A percentile compares a stretch with the other conserved stretches of the same genome.
Conservation (phyloP, 2,888 invertebrate species). For the Coremacera marginata region DNA sequence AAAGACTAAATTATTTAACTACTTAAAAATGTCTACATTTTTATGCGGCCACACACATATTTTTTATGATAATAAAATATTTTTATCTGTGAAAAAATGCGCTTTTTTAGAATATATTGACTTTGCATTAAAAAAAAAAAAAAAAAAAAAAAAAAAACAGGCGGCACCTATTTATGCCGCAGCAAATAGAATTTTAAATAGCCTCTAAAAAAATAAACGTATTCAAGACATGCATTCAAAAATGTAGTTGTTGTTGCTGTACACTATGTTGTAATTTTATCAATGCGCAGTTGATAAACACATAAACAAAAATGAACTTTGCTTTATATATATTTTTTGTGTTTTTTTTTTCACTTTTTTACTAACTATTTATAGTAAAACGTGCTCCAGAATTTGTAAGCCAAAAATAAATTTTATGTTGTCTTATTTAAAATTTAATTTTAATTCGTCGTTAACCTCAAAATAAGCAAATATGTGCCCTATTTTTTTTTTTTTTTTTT, state of each 20-base stretch:
- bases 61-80: too few relatives aligned
- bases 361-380: not conserved
- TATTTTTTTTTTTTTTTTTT: too few relatives aligned
- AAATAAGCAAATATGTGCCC: too few relatives aligned
- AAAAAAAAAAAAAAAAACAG: not conserved
- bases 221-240: not conserved
- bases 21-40: too few relatives aligned
- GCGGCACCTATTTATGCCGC: too few relatives aligned
- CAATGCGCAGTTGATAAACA: not conserved
- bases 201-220: not conserved
- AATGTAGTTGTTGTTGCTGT: not conserved
- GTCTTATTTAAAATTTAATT: not conserved
- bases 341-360: not conserved
- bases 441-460: too few relatives aligned
- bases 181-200: too few relatives aligned
- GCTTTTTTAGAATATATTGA: too few relatives aligned
- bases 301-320: not conserved
- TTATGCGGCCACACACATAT: too few relatives aligned
- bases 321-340: not conserved
- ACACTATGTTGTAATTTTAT: not conserved
- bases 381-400: not conserved
- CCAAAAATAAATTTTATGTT: not conserved
- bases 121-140: too few relatives aligned
- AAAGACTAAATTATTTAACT: too few relatives aligned
- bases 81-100: too few relatives aligned